Base-by-base conservation (phyloP, 2,797 vertebrate genomes). In the Synanceia verrucosa region DNA sequence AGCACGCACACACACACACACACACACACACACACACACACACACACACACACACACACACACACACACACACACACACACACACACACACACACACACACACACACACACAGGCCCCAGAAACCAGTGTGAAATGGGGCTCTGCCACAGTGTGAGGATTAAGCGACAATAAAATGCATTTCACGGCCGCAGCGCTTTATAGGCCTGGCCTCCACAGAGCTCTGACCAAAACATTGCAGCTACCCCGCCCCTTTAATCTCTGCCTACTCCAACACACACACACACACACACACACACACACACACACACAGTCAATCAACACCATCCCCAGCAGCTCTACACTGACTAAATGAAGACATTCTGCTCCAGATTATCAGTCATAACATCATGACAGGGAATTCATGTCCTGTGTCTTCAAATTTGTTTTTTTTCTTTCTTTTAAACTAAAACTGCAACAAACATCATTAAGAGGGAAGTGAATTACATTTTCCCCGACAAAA, bases 101-200 rank as follows among this genome's bases (percentile, higher is more conserved):
- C 73, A 73, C 56, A 52, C 74, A 65, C 81, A 65, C 76, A 68
- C 66, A 60, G 47, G 65, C 44, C 84, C 69, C 37, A 79, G 92
- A 95, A 96, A 95, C 88, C 91, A 95, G 94, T 95, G 95, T 95
- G 95, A 96, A 96, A 96, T 93, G 92, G 79, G 86, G 76, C 81
- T 87, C 94, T 91, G 88, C 93, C 93, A 94, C 94, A 94, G 94
- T 91, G 93, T 88, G 93, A 91, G 95, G 93, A 96, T 92, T 92
- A 95, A 93, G 85, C 85, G 88, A 93, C 93, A 94, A 94, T 94
- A 94, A 94, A 94, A 92, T 78, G 74, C 89, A 93, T 91, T 94
- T 95, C 93, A 83, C 86, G 79, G 94, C 89, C 87, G 72, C 71
- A 84, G 89, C 55, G 84, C 90, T 95, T 89, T 88, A 90, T 92